These are phyloP conservation scores for Bemisia tabaci DNA, from an alignment of 1,140 invertebrate genomes.

Conservation along the genomic window DNA sequence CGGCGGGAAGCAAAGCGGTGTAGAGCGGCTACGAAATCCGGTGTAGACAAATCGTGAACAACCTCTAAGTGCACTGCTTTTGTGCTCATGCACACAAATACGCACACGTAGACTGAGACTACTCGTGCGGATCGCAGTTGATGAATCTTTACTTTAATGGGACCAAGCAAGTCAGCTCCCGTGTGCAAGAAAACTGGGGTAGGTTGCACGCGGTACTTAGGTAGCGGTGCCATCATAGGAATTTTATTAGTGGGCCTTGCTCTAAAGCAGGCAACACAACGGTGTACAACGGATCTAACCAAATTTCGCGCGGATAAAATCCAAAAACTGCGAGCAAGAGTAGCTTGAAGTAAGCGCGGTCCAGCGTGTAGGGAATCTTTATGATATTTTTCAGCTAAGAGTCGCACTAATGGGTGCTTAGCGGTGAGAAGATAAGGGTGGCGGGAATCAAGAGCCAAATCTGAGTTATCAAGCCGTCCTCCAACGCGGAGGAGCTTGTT, in stretches of 20 bases:
- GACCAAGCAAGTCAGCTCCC: constrained; percentile 31
- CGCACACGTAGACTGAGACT: constrained; percentile 30
- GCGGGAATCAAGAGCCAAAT: constrained; percentile 6
- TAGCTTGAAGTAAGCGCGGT: constrained; percentile 16
- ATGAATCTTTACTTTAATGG: constrained; percentile 27
- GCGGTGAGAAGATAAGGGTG: constrained; percentile 14
- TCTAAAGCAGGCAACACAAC: constrained; percentile 19
- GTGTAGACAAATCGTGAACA: constrained; percentile 27
- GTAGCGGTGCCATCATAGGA: constrained; percentile 28
- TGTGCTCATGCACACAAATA: too few species aligned
- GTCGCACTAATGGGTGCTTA: constrained; percentile 24
- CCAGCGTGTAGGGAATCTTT: constrained; percentile 23
- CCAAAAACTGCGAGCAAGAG: constrained; percentile 24
- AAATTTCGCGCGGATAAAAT: too few species aligned
- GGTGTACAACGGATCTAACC: constrained; percentile 20
- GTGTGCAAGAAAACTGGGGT: constrained; percentile 22
- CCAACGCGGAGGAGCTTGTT: constrained; percentile 15
- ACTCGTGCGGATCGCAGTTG: constrained; percentile 17
- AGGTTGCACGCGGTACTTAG: constrained; percentile 20
- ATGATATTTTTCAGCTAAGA: constrained; percentile 26
- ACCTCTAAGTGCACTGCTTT: constrained; percentile 34
- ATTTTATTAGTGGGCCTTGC: constrained; percentile 6
- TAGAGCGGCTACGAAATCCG: constrained; percentile 29
- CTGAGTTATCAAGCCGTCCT: constrained; percentile 12
- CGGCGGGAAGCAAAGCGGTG: constrained; percentile 29